phyloP scores from a whole-genome alignment of 1,140 invertebrate species.

The Zaprionus gabonicus region DNA sequence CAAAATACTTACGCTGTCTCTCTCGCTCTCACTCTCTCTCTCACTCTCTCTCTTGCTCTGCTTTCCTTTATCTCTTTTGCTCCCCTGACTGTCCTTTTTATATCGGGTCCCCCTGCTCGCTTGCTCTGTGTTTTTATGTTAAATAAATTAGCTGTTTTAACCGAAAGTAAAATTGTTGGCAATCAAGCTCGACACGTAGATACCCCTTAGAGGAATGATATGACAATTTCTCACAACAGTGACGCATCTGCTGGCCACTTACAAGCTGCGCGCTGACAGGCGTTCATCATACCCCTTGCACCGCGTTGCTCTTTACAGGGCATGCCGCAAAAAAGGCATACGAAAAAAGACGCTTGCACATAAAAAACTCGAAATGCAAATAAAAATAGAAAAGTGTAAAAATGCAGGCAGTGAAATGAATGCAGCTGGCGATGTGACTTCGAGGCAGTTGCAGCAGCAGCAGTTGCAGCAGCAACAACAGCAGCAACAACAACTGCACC shows the following conservation, averaged over 20 bases:
- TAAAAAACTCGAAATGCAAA: conserved; percentile 44
- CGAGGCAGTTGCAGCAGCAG: conserved; percentile 33
- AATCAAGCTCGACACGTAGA: neutral
- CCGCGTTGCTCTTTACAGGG: neutral
- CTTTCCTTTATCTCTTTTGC: neutral
- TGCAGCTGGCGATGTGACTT: conserved; percentile 49
- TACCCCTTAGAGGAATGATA: neutral
- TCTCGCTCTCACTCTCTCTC: neutral
- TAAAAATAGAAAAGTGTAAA: conserved; percentile 52
- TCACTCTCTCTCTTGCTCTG: neutral
- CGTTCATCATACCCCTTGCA: neutral
- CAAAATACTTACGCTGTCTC: neutral
- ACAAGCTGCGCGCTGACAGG: neutral
- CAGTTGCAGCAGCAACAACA: conserved; percentile 56
- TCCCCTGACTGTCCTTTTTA: neutral
- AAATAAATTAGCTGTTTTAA: conserved; percentile 49
- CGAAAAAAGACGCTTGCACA: conserved; percentile 26
- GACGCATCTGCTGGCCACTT: no score
- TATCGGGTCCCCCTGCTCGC: neutral
- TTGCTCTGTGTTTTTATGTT: conserved; percentile 33
- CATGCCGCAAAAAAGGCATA: conserved; percentile 14
- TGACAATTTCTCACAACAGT: no score
- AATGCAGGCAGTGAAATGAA: conserved; percentile 38
- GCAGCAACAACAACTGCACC: conserved; percentile 48
- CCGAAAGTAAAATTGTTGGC: conserved; percentile 21